Percentiles rank a stretch among this genome's conserved stretches.
Evolutionary conservation across 2,797 vertebrate genomes (phyloP).

Genomic region (Aselliscus stoliczkanus): DNA sequence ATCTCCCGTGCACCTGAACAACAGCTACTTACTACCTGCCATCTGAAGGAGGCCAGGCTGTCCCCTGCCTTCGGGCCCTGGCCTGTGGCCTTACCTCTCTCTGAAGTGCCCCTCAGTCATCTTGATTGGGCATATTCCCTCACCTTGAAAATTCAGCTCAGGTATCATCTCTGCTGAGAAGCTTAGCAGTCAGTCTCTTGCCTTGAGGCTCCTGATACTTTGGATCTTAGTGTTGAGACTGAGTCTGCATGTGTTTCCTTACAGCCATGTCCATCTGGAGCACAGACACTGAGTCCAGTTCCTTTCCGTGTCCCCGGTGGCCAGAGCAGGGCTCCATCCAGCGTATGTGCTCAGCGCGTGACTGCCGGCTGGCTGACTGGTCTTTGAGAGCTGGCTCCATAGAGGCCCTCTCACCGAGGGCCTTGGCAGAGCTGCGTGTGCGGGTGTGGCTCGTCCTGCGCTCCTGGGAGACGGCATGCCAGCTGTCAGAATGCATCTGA

Average conservation of each 20-base stretch:
- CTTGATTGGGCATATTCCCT: not conserved
- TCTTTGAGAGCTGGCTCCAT: not conserved
- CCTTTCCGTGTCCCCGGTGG: not conserved
- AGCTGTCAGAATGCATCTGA: constrained; percentile 84
- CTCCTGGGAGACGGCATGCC: constrained; percentile 49
- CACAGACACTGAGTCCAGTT: not conserved
- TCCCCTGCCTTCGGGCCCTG: not conserved
- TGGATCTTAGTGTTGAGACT: not conserved
- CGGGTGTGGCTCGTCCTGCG: constrained; percentile 41
- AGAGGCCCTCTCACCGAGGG: not conserved
- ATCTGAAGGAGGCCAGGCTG: not conserved
- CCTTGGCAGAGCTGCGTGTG: not conserved
- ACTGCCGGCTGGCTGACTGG: not conserved
- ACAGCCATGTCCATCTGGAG: not conserved
- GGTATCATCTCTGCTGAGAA: not conserved
- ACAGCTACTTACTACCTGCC: not conserved
- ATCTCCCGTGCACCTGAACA: not conserved
- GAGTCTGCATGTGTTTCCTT: constrained; percentile 17
- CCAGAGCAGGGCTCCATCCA: not conserved
- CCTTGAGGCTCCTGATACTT: not conserved
- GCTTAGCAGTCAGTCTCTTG: not conserved
- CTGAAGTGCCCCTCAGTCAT: not conserved
- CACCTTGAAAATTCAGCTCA: not conserved
- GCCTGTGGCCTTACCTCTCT: not conserved
- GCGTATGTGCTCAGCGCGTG: not conserved